Conservation (phyloP, 2,888 invertebrate genomes). For the Rapana venosa region DNA sequence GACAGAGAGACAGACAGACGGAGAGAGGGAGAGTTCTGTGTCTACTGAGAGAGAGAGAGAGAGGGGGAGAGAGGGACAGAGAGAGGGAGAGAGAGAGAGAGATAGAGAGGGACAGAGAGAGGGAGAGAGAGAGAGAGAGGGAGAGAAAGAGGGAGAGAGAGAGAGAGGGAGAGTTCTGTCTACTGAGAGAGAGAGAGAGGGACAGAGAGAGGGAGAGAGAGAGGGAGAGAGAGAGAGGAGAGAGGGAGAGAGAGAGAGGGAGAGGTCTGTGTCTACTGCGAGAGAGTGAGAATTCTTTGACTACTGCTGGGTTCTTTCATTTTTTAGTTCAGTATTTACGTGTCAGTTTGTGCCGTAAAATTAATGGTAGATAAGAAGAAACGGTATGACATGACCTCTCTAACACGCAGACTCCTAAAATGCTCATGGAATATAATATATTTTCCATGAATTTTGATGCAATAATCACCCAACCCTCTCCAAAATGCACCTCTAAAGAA, state of each 20-base stretch:
- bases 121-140: neutral
- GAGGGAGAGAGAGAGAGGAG: neutral
- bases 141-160: neutral
- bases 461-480: too few species aligned
- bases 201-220: neutral
- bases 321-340: too few species aligned
- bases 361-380: too few species aligned
- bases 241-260: neutral
- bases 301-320: too few species aligned
- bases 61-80: neutral
- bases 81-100: neutral
- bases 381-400: too few species aligned
- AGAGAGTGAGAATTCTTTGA: too few species aligned
- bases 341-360: too few species aligned
- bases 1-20: neutral
- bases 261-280: neutral
- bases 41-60: neutral
- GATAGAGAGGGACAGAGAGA: neutral
- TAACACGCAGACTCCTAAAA: too few species aligned
- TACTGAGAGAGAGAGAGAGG: conserved; percentile 8
- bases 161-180: neutral
- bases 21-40: neutral
- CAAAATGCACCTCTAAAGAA: too few species aligned
- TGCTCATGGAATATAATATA: too few species aligned
- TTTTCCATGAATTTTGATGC: too few species aligned